Evolutionary conservation across 2,113 vertebrate species (phyloP).

Genomic region (Apodemus speciosus): DNA sequence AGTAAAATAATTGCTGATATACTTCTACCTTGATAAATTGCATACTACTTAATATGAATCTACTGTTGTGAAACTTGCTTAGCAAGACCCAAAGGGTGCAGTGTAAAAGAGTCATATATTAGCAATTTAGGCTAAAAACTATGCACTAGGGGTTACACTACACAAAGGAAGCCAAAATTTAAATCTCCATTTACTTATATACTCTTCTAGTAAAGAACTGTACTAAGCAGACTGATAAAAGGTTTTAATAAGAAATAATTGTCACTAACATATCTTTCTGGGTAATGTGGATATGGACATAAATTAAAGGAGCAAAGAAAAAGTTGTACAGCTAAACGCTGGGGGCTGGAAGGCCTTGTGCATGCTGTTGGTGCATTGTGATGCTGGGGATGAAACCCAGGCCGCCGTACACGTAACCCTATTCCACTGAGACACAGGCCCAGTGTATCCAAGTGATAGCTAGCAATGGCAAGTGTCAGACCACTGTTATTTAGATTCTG

Average conservation of each 20-base stretch:
- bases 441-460: neutral
- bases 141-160: neutral
- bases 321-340: neutral
- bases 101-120: neutral
- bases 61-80: neutral
- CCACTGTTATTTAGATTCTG: neutral
- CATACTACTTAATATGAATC: neutral
- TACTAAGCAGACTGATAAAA: neutral
- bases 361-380: neutral
- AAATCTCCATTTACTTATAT: neutral
- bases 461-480: neutral
- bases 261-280: neutral
- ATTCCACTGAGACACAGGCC: too few relatives aligned
- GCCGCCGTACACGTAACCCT: neutral
- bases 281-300: neutral
- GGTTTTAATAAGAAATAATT: conserved; percentile 1
- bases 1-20: neutral
- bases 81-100: neutral
- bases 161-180: neutral
- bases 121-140: neutral
- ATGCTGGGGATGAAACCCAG: neutral
- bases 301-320: conserved; percentile 11
- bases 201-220: neutral
- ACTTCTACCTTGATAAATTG: neutral
- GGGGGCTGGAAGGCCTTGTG: neutral